Conservation (phyloP, 2,113 vertebrate species). For the Thalassoma bifasciatum region DNA sequence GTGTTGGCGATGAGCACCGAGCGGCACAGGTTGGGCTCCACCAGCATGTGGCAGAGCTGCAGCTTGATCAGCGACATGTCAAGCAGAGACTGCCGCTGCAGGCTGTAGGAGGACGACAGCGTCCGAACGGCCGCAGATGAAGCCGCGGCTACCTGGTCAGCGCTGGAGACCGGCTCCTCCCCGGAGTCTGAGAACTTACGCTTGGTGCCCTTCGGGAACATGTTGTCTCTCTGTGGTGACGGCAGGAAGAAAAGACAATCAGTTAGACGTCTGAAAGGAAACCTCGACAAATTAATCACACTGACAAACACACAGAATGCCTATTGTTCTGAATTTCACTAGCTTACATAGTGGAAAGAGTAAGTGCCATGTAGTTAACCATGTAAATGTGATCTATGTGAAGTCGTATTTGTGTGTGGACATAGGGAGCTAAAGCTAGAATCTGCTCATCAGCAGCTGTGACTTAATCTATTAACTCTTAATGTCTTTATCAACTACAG, state of each 20-base stretch:
- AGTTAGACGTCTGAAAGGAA: conserved; percentile 25
- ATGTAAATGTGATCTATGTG: conserved; percentile 64
- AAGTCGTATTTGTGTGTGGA: conserved; percentile 44
- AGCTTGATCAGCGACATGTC: conserved; percentile 99
- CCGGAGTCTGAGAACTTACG: conserved; percentile 88
- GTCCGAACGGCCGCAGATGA: conserved; percentile 72
- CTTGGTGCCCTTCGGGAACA: conserved; percentile 94
- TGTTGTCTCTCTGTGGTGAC: conserved; percentile 84
- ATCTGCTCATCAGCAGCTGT: conserved; percentile 65
- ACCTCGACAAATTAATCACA: conserved; percentile 42
- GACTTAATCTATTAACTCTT: conserved; percentile 61
- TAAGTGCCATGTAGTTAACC: conserved; percentile 60
- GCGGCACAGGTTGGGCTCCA: conserved; percentile 95
- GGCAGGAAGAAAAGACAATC: conserved; percentile 44
- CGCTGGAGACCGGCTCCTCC: conserved; percentile 79
- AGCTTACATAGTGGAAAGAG: conserved; percentile 40
- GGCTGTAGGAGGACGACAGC: conserved; percentile 84
- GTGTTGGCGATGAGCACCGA: conserved; percentile 99
- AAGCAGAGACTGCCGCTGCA: conserved; percentile 95
- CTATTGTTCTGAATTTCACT: conserved; percentile 50
- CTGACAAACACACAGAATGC: conserved; percentile 57
- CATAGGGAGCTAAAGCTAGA: conserved; percentile 51
- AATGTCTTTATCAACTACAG: conserved; percentile 56
- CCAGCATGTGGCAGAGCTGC: conserved; percentile 98
- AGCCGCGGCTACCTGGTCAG: conserved; percentile 58